Conservation (phyloP, 2,888 invertebrate genomes). For the Empis livida region DNA sequence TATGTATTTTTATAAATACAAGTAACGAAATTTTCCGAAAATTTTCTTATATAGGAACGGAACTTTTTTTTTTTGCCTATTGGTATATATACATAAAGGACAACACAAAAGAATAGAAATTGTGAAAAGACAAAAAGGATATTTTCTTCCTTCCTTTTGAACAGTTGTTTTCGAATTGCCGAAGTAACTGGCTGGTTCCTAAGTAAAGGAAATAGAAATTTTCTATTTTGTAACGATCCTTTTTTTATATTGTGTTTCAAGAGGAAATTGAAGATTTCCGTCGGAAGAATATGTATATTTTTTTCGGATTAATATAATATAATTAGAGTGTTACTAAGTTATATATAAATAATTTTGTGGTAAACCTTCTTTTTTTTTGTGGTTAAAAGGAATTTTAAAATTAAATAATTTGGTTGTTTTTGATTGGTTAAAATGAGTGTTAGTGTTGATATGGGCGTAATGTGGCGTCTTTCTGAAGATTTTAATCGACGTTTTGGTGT, state of each 20-base stretch:
- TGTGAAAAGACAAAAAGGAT: background rate
- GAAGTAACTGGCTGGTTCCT: background rate
- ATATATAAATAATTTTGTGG: no score
- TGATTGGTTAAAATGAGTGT: slow-evolving; percentile 27
- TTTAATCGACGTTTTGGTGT: slow-evolving; percentile 36
- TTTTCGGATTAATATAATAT: no score
- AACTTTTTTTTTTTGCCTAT: background rate
- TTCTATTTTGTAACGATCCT: background rate
- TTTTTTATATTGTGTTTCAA: background rate
- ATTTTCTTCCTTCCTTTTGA: background rate
- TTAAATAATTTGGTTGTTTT: background rate
- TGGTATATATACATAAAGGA: background rate
- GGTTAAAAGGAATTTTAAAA: background rate
- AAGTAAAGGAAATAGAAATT: background rate
- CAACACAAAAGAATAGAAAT: background rate
- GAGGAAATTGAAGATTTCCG: background rate
- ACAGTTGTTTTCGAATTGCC: background rate
- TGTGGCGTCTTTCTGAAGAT: slow-evolving; percentile 38
- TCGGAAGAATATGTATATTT: background rate
- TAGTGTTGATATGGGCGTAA: slow-evolving; percentile 36
- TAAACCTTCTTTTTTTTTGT: no score
- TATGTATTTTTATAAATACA: no score
- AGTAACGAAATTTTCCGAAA: no score
- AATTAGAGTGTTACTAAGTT: no score
- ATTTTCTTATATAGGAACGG: no score